These are phyloP conservation scores for Clistopyga incitator DNA, from an alignment of 2,888 invertebrate genomes.

Conservation along the genomic window DNA sequence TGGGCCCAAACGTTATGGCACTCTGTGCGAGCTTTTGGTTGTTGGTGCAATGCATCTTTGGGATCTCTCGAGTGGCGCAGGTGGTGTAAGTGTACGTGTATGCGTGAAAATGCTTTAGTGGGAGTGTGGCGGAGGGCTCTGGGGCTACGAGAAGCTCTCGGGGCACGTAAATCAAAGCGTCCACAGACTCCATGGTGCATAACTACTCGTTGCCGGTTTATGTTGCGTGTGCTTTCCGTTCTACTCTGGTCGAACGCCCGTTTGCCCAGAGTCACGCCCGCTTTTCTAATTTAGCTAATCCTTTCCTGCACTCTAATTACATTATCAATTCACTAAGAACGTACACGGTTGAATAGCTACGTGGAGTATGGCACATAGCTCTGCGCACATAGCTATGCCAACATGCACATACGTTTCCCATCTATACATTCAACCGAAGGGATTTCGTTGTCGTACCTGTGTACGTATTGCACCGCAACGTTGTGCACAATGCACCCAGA, in stretches of 20 bases:
- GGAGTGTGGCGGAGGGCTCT: slow-evolving; percentile 66
- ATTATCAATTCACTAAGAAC: slow-evolving; percentile 78
- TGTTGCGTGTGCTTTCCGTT: slow-evolving; percentile 57
- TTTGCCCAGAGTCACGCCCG: slow-evolving; percentile 63
- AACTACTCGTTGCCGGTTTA: slow-evolving; percentile 36
- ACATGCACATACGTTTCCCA: neutral
- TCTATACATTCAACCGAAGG: slow-evolving; percentile 4
- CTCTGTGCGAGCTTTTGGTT: slow-evolving; percentile 37
- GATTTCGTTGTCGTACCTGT: slow-evolving; percentile 20
- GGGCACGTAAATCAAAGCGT: slow-evolving; percentile 81
- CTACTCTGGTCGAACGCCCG: slow-evolving; percentile 1
- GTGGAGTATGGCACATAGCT: neutral
- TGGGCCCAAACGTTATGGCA: slow-evolving; percentile 52
- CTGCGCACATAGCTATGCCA: neutral
- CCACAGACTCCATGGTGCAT: slow-evolving; percentile 73
- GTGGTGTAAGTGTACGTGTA: neutral
- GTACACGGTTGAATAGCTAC: slow-evolving; percentile 17
- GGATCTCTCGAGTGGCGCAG: slow-evolving; percentile 64
- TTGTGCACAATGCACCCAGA: slow-evolving; percentile 2
- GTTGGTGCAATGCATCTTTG: slow-evolving; percentile 74
- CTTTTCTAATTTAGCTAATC: slow-evolving; percentile 81
- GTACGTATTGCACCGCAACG: slow-evolving; percentile 7
- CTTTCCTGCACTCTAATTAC: slow-evolving; percentile 79
- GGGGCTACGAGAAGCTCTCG: slow-evolving; percentile 77
- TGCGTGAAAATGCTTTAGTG: slow-evolving; percentile 11